Conservation (phyloP, 2,888 invertebrate genomes). For the Lacanobia wlatinum region DNA sequence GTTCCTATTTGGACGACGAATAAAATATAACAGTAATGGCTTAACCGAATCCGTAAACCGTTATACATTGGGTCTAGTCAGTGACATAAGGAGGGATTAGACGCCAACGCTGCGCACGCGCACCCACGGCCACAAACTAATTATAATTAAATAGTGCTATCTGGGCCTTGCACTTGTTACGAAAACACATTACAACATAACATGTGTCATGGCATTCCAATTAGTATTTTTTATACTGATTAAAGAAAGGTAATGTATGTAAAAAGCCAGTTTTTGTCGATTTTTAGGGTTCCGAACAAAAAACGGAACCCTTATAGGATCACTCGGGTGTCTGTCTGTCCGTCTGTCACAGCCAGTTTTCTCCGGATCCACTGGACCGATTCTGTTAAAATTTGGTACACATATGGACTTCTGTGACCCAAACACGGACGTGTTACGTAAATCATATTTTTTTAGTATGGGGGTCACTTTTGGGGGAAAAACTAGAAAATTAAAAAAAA, state of each 20-base stretch:
- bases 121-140: constrained; percentile 68
- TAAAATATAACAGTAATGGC: constrained; percentile 69
- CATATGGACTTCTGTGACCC: too few species aligned
- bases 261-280: constrained; percentile 21
- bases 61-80: constrained; percentile 65
- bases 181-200: constrained; percentile 62
- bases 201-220: constrained; percentile 53
- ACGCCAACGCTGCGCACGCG: constrained; percentile 64
- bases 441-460: too few species aligned
- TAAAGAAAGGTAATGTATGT: constrained; percentile 29
- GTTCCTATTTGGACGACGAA: constrained; percentile 59
- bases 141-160: constrained; percentile 64
- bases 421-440: too few species aligned
- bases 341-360: too few species aligned
- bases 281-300: too few species aligned
- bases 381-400: too few species aligned
- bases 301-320: too few species aligned
- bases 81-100: constrained; percentile 71
- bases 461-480: too few species aligned
- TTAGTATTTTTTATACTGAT: constrained; percentile 45
- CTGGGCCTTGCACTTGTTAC: constrained; percentile 67
- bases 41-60: constrained; percentile 69
- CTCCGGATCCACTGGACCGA: too few species aligned
- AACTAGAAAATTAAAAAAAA: too few species aligned
- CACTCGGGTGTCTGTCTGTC: too few species aligned